Percentiles rank a stretch among this genome's conserved stretches.
phyloP scores from a whole-genome alignment of 2,888 invertebrate genomes.

The Euproctis similis region DNA sequence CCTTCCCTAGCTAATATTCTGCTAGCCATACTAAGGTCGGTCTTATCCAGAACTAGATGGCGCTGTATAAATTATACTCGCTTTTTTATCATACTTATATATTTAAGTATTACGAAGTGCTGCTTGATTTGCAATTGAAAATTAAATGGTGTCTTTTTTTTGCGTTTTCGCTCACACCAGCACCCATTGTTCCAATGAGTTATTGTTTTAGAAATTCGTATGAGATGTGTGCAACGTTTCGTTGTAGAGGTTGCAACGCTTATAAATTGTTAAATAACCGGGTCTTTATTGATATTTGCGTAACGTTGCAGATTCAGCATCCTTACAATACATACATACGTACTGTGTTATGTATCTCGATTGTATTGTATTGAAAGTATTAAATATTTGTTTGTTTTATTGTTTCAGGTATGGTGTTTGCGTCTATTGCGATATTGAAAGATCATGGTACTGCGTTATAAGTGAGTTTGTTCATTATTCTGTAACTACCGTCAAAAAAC shows the following conservation, averaged over 20 bases:
- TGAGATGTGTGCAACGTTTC: conserved; percentile 23
- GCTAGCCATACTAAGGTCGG: too few relatives aligned
- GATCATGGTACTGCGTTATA: not conserved
- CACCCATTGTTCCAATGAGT: conserved; percentile 32
- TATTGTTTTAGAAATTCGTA: conserved; percentile 32
- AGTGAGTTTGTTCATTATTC: conserved; percentile 3
- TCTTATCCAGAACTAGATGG: too few relatives aligned
- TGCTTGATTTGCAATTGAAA: conserved; percentile 25
- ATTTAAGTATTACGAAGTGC: conserved; percentile 1
- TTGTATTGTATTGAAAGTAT: conserved; percentile 6
- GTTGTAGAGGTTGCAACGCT: too few relatives aligned
- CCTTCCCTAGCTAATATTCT: too few relatives aligned
- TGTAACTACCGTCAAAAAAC: too few relatives aligned
- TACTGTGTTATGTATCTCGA: too few relatives aligned
- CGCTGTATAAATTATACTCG: too few relatives aligned
- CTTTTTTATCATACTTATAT: too few relatives aligned
- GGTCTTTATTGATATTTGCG: conserved; percentile 10
- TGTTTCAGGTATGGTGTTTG: conserved; percentile 32
- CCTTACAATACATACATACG: too few relatives aligned
- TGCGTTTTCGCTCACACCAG: conserved; percentile 14
- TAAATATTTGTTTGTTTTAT: conserved; percentile 12
- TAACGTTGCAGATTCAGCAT: conserved; percentile 4
- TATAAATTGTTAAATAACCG: conserved; percentile 22
- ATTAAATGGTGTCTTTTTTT: conserved; percentile 17
- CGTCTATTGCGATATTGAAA: too few relatives aligned